Conservation (phyloP, 2,888 invertebrate species). For the Byasa hedistus region DNA sequence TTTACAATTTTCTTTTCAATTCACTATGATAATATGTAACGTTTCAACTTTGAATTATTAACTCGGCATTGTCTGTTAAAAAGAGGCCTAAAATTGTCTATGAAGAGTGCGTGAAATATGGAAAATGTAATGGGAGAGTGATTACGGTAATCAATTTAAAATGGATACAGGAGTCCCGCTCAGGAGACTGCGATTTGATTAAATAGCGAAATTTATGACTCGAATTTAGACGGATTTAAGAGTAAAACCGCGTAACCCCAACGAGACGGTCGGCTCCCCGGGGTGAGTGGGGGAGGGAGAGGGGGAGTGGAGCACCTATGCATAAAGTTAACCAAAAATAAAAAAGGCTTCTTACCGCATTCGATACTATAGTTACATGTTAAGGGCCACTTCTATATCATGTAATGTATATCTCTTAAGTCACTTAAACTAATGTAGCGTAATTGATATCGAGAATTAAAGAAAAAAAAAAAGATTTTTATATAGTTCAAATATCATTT, state of each 20-base stretch:
- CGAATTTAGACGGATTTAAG: neutral
- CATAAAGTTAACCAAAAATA: slow-evolving; percentile 13
- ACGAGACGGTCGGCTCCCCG: no score
- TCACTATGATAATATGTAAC: no score
- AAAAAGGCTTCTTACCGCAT: slow-evolving; percentile 21
- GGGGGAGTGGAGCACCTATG: neutral
- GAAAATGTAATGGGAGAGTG: no score
- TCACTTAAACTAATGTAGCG: slow-evolving; percentile 50
- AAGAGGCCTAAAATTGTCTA: no score
- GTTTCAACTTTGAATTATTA: no score
- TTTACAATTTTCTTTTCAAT: no score
- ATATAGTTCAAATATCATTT: slow-evolving; percentile 25
- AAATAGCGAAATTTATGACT: slow-evolving; percentile 36
- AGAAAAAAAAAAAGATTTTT: slow-evolving; percentile 45
- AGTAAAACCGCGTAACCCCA: no score
- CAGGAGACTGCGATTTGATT: neutral
- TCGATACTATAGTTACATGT: slow-evolving; percentile 28
- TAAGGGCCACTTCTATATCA: slow-evolving; percentile 72
- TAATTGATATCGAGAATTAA: slow-evolving; percentile 44
- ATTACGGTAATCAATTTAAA: no score
- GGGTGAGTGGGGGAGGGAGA: no score
- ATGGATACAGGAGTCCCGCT: neutral
- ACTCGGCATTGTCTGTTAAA: no score
- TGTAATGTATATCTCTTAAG: slow-evolving; percentile 51
- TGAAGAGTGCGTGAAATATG: no score